Conservation (phyloP, 2,113 vertebrate genomes). For the Pogonocichla stellata region DNA sequence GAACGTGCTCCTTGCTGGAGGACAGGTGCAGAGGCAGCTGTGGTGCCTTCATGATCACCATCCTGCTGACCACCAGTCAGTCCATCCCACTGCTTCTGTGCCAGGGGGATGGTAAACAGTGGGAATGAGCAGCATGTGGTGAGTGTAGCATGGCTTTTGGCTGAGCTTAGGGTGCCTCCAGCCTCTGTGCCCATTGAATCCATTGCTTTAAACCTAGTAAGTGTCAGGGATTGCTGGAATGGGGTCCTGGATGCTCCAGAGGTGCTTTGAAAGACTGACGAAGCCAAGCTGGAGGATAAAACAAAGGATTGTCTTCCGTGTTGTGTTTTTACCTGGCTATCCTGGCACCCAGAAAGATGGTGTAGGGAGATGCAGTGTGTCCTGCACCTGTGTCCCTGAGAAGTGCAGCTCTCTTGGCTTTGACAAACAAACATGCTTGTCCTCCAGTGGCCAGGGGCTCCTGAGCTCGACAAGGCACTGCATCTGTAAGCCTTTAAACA, state of each 20-base stretch:
- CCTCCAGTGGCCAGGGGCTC: fast-evolving
- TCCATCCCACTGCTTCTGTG: neutral
- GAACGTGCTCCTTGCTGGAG: neutral
- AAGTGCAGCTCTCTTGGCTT: neutral
- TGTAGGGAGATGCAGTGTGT: neutral
- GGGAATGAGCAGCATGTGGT: fast-evolving
- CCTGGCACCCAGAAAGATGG: neutral
- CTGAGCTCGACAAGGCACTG: neutral
- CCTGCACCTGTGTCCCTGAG: neutral
- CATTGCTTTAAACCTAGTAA: neutral
- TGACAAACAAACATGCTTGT: neutral
- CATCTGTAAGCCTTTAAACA: neutral
- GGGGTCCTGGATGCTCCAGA: neutral
- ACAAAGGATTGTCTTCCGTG: neutral
- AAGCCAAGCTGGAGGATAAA: neutral
- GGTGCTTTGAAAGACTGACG: neutral
- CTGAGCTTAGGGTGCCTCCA: neutral
- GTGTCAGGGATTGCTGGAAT: neutral
- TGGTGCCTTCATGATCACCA: neutral
- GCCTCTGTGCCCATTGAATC: neutral
- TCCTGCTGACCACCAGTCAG: fast-evolving
- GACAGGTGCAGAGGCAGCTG: fast-evolving
- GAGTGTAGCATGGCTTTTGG: neutral
- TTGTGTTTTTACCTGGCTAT: neutral
- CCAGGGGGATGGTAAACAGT: fast-evolving